phyloP scores from a whole-genome alignment of 92 coral and sea anemone genomes.

The Paragorgia papillata region DNA sequence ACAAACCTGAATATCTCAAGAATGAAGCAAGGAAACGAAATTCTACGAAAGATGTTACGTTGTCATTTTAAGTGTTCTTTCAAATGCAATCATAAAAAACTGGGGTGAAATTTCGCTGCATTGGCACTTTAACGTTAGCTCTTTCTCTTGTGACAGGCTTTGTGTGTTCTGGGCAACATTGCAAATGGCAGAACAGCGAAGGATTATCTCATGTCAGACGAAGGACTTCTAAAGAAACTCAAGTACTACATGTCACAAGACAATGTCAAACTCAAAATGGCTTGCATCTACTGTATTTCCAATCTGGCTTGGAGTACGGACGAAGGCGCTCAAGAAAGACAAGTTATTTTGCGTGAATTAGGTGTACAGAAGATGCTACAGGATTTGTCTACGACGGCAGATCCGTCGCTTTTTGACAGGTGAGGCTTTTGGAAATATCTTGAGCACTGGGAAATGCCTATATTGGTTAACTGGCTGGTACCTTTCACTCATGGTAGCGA shows the following conservation, averaged over 20 bases:
- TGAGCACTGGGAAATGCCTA: too few relatives aligned
- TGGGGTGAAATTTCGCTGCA: too few relatives aligned
- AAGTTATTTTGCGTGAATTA: constrained; percentile 83
- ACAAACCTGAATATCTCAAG: too few relatives aligned
- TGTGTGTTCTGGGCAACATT: constrained; percentile 93
- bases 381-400: constrained; percentile 83
- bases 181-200: constrained; percentile 95
- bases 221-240: constrained; percentile 66
- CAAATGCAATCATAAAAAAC: too few relatives aligned
- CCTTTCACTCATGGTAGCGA: too few relatives aligned
- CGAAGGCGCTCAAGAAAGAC: constrained; percentile 87
- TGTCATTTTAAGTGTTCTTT: too few relatives aligned
- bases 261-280: constrained; percentile 94
- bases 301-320: constrained; percentile 97
- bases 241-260: constrained; percentile 98
- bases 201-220: constrained; percentile 90
- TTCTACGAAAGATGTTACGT: too few relatives aligned
- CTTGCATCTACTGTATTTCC: constrained; percentile 91
- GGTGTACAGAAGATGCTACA: constrained; percentile 93
- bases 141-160: constrained; percentile 75
- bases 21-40: too few relatives aligned
- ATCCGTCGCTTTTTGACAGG: constrained; percentile 92
- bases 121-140: too few relatives aligned
- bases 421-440: too few relatives aligned
- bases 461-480: too few relatives aligned